These are phyloP conservation scores for Rotaria macrura DNA, from an alignment of 2,888 invertebrate genomes.

Conservation along the genomic window DNA sequence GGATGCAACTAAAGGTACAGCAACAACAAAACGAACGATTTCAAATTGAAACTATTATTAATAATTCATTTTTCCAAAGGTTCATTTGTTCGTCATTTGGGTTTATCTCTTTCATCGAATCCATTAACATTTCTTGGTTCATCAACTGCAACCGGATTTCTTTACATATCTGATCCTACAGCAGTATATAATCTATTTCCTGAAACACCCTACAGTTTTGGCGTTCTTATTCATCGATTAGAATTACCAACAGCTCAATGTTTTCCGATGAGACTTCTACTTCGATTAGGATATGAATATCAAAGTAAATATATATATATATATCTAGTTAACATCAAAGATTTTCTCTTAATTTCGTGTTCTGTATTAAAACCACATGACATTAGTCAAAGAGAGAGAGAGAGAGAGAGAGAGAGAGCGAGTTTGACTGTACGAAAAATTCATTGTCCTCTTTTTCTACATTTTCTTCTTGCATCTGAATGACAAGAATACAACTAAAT, in stretches of 20 bases:
- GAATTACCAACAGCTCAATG: slow-evolving; percentile 72
- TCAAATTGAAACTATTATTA: neutral
- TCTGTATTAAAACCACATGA: no score
- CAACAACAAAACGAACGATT: no score
- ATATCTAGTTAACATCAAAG: no score
- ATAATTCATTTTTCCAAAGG: neutral
- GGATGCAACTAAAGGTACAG: slow-evolving; percentile 50
- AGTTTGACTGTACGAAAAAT: no score
- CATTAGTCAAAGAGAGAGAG: no score
- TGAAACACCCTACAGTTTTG: slow-evolving; percentile 64
- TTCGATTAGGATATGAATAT: slow-evolving; percentile 71
- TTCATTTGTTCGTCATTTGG: slow-evolving; percentile 1
- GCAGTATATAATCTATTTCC: slow-evolving; percentile 59
- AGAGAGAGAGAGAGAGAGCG: no score
- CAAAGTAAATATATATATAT: slow-evolving; percentile 54
- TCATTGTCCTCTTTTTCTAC: no score
- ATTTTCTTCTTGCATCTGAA: no score
- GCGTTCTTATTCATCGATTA: slow-evolving; percentile 58
- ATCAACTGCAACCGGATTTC: slow-evolving; percentile 60
- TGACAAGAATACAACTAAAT: no score
- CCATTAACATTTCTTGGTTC: slow-evolving; percentile 56
- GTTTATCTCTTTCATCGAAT: neutral
- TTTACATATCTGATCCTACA: slow-evolving; percentile 52
- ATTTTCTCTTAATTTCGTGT: no score
- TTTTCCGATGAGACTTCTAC: slow-evolving; percentile 60